Evolutionary conservation across 2,113 vertebrate genomes (phyloP).

Genomic region (Perccottus glenii): DNA sequence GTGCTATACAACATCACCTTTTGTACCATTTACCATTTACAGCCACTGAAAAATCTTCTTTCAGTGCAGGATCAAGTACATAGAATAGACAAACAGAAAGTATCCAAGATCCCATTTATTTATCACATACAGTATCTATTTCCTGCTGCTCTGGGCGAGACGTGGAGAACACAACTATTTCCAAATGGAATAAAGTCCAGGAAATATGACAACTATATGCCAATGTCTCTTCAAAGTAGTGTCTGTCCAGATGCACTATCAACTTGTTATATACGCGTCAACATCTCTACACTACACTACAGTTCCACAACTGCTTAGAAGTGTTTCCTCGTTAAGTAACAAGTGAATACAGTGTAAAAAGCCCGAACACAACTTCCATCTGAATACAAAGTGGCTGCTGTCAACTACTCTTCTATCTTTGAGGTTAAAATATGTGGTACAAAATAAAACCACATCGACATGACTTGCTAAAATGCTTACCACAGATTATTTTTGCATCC

Average conservation of each 20-base stretch:
- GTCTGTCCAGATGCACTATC: neutral
- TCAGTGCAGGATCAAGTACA: too few relatives aligned
- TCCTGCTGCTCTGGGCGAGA: too few relatives aligned
- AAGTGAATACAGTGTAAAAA: neutral
- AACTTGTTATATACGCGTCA: neutral
- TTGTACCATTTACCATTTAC: too few relatives aligned
- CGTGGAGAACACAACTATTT: too few relatives aligned
- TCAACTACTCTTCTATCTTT: neutral
- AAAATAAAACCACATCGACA: neutral
- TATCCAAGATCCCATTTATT: too few relatives aligned
- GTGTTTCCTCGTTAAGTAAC: neutral
- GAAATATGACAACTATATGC: too few relatives aligned
- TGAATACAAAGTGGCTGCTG: conserved; percentile 5
- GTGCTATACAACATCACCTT: too few relatives aligned
- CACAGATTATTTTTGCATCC: neutral
- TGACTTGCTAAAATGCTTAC: neutral
- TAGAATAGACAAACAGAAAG: too few relatives aligned
- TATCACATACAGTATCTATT: too few relatives aligned
- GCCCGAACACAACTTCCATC: neutral
- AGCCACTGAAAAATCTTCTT: too few relatives aligned
- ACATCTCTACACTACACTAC: neutral
- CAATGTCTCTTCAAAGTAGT: too few relatives aligned
- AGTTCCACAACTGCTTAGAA: neutral
- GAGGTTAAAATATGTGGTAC: neutral
- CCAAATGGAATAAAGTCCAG: too few relatives aligned